Base-by-base conservation (phyloP, 2,888 invertebrate genomes). In the Idaea aversata region DNA sequence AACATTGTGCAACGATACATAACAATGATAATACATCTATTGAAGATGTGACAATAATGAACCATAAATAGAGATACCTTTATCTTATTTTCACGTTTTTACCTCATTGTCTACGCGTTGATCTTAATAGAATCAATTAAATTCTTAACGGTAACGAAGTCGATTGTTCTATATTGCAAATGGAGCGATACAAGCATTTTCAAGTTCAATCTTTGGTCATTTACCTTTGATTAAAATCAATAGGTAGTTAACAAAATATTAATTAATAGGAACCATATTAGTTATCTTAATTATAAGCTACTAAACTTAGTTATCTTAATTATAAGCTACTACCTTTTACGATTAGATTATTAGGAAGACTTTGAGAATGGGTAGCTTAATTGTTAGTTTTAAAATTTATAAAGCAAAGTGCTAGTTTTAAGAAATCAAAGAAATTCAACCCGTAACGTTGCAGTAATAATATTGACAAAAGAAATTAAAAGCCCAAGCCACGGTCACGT, bases 391-490 rank as follows among this genome's bases (percentile, higher is more conserved):
- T 36, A 36, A 36, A 7, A 47, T 47, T 47, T 6, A 10, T 47
- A 47, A 47, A 47, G 4, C 47, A 10, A 47, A 13, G 10, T 47
- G 47, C 47, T 47, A 13, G 13, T 47, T 47, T 47, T 47, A 47
- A 47, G 47, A 47, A 13, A 47, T 47, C 6, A 47, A 47, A 13
- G 47, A 47, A 47, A 47, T 10, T 2, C 47, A 47, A 47, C 47
- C 47, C 62, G 64, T 64, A 65, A 62, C 0, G 36, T 36, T 7
- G 36, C 4, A 15, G 58, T 57, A 64, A 76, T 77, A 78, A 79
- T 78, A 77, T 78, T 80, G 81, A 78, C 74, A 79, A 73, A 75
- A 81, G 84, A 88, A 87, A 90, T 91, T 90, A 88, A 86, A 84
- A 89, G 82, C 87, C 86, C 77, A 78, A 79, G 82, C 84, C 85